These are phyloP conservation scores for Alcedo quadribrachys DNA, from an alignment of 2,797 vertebrate species.

Conservation along the genomic window DNA sequence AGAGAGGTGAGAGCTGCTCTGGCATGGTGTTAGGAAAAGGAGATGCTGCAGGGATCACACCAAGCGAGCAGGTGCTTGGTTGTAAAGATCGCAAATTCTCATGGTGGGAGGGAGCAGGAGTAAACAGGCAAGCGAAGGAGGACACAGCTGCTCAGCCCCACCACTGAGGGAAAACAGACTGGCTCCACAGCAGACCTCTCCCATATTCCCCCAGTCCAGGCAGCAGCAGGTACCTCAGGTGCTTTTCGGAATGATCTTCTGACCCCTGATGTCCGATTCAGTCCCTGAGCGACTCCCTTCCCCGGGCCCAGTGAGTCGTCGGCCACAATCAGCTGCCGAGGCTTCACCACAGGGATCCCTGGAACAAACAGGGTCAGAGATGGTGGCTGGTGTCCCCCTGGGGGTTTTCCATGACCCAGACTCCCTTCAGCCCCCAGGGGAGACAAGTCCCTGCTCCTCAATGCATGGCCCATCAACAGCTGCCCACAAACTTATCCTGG, in stretches of 20 bases:
- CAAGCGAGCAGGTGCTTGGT: not conserved
- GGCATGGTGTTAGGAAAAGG: not conserved
- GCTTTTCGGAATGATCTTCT: constrained; percentile 95
- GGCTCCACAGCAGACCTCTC: not conserved
- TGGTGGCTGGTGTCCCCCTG: not conserved
- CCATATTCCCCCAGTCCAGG: not conserved
- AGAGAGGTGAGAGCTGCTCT: constrained; percentile 1
- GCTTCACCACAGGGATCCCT: constrained; percentile 91
- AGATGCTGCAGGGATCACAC: not conserved
- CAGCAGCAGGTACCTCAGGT: constrained; percentile 86
- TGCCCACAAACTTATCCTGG: not conserved
- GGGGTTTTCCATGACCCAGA: not conserved
- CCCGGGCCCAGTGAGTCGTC: constrained; percentile 92
- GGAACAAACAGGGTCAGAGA: not conserved
- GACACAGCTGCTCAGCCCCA: not conserved
- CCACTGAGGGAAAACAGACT: not conserved
- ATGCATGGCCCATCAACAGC: accelerated
- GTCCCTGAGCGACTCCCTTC: constrained; percentile 91
- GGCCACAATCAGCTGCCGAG: constrained; percentile 86
- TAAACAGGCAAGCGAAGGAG: not conserved
- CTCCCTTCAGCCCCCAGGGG: not conserved
- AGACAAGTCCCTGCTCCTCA: not conserved
- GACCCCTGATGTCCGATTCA: constrained; percentile 93
- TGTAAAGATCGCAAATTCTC: not conserved
- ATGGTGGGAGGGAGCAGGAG: not conserved